Conservation (phyloP, 2,113 vertebrate species). For the Caracal caracal region DNA sequence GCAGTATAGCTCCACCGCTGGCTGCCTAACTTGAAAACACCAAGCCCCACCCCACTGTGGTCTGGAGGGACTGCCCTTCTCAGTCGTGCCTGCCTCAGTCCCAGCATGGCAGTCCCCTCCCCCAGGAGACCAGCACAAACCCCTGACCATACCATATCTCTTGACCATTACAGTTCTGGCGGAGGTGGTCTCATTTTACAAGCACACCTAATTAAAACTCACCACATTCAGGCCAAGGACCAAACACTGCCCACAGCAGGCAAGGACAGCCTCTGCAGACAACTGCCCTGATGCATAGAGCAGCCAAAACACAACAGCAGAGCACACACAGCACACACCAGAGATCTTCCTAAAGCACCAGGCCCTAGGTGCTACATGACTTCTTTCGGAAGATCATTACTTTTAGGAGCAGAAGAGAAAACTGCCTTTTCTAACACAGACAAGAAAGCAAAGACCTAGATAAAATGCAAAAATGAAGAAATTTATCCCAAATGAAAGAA, state of each 20-base stretch:
- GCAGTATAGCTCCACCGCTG: neutral
- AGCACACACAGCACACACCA: neutral
- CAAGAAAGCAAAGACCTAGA: neutral
- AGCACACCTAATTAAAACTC: neutral
- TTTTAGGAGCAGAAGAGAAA: neutral
- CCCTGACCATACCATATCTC: neutral
- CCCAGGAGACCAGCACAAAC: neutral
- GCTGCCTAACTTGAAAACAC: neutral
- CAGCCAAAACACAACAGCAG: neutral
- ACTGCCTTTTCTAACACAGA: neutral
- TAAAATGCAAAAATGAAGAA: neutral
- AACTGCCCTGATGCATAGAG: neutral
- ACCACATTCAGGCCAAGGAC: neutral
- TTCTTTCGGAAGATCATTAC: neutral
- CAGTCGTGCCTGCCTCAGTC: neutral
- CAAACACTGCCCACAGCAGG: neutral
- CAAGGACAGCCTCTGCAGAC: neutral
- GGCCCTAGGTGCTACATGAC: neutral
- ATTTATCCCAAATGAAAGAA: neutral
- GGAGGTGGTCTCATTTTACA: neutral
- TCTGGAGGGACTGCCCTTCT: neutral
- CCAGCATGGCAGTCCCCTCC: neutral
- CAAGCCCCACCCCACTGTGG: neutral
- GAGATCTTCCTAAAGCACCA: neutral
- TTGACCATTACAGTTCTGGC: neutral